Percentiles rank a stretch among this genome's conserved stretches.
Conservation (phyloP, 2,888 invertebrate species). For the Campopleginae sp. region DNA sequence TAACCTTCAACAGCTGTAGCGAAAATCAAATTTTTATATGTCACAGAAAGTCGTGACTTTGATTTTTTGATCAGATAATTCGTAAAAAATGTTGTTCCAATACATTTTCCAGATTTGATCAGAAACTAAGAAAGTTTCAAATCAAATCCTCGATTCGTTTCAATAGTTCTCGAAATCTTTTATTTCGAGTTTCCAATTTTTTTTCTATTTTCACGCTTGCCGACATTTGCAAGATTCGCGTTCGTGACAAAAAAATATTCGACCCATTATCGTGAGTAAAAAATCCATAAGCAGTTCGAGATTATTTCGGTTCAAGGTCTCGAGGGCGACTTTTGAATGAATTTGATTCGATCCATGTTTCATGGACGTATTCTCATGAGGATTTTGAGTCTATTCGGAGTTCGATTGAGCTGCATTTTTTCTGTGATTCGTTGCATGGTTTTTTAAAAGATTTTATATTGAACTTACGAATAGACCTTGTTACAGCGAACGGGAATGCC, state of each 20-base stretch:
- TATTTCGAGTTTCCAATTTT: neutral
- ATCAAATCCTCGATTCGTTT: no score
- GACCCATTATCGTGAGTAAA: neutral
- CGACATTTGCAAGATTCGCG: no score
- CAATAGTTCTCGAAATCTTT: neutral
- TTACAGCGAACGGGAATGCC: constrained; percentile 87
- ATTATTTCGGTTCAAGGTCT: neutral
- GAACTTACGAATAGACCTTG: constrained; percentile 83
- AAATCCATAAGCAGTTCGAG: neutral
- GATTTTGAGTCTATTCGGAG: neutral
- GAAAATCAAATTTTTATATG: no score
- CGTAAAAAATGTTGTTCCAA: no score
- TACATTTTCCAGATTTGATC: no score
- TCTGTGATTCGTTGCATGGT: neutral
- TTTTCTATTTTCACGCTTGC: no score
- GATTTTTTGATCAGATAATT: no score
- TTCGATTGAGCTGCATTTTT: neutral
- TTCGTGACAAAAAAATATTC: no score
- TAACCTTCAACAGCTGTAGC: no score
- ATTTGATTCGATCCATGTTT: neutral
- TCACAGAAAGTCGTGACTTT: no score
- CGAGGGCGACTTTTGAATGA: neutral
- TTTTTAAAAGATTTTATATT: neutral
- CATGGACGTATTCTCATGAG: neutral
- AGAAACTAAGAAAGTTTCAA: no score